Base-by-base conservation (phyloP, 23 tunicate species). In the Trididemnum miniatum region DNA sequence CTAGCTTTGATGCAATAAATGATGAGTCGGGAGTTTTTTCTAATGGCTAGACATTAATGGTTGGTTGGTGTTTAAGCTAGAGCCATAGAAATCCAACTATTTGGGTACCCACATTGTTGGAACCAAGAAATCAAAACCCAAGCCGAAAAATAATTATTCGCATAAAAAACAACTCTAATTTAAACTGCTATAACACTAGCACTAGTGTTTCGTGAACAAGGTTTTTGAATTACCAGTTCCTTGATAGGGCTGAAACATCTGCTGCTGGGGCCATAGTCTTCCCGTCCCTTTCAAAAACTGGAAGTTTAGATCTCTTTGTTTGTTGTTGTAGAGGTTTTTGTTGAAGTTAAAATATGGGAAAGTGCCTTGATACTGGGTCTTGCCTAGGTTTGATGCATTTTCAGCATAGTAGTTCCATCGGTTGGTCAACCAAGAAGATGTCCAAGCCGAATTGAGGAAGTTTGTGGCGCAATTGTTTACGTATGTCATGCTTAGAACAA, bases 351-450 rank as follows among this genome's bases (percentile, higher is more conserved):
- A 30, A 22, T 67, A 67, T 2, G 75, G 75, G 32, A 67, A 67
- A 31, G 75, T n/a, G 9, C 75, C 75, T 22, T 67, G 75, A 38
- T 67, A 67, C 32, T 67, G 75, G 7, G 75, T 24, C 38, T 40
- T 73, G 5, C 79, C 59, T 9, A 73, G 24, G 7, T 24, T 38
- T 28, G 79, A 57, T 3, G 79, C 79, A 27, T 73, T 73, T 73
- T 73, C 79, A 59, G 79, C 79, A 31, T 73, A 73, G 30, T 38
- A 40, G 24, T 73, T 73, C 79, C 79, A 73, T 23, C 79, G 79
- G 79, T 25, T 73, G 59, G 57, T 73, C 28, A 73, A 7, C 79
- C 79, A 73, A 22, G 12, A 15, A 2, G 59, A 20, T 3, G 79
- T 3, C 57, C 31, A 73, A n/a, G 31, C 27, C 20, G 79, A 57